Evolutionary conservation across 2,113 vertebrate genomes (phyloP), one percentile per base, ranked within the genome.

Genomic region (Marmota flaviventris): DNA sequence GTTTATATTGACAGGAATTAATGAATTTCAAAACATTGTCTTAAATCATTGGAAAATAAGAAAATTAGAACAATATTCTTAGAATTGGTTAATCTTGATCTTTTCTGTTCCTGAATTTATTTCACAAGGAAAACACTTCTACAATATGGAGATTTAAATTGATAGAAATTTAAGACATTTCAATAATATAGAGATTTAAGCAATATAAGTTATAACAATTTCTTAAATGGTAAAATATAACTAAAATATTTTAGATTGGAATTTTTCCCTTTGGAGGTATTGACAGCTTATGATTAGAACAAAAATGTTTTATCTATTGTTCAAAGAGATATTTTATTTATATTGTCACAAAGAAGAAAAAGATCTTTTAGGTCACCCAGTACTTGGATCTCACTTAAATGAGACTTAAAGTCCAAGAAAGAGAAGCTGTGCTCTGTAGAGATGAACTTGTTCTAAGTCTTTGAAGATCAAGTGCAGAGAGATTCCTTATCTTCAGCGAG

Each of bases 111-210:
- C 45, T 45, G 89, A 42, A 42, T 85, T 92, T 73, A 58, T 85
- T 97, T 93, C 34, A 86, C 51, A 67, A 94, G 45, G 70, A 85
- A 95, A 85, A 42, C 32, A 89, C 17, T 95, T 93, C 14, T 48
- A 56, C 24, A 81, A 24, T 42, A 4, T 70, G 42, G 73, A 85
- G 27, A 67, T 63, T 27, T 27, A 27, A 63, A 81, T 12, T 45
- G 45, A 45, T 45, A 45, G 45, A 45, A 45, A 45, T 45, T 45
- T 45, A 85, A 95, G 82, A 42, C 32, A 89, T 14, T 95, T 95
- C 14, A 61, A 56, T 18, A 81, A 24, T 42, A 4, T 70, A 56
- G 73, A 85, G 27, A 67, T 63, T 27, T 27, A 63, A 63, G 87
- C 16, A 88, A 75, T 79, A 78, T 51, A 81, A 86, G 70, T 93